A percentile compares a stretch with the other conserved stretches of the same genome.
Conservation (phyloP, 2,113 vertebrate species). For the Brachionichthys hirsutus region DNA sequence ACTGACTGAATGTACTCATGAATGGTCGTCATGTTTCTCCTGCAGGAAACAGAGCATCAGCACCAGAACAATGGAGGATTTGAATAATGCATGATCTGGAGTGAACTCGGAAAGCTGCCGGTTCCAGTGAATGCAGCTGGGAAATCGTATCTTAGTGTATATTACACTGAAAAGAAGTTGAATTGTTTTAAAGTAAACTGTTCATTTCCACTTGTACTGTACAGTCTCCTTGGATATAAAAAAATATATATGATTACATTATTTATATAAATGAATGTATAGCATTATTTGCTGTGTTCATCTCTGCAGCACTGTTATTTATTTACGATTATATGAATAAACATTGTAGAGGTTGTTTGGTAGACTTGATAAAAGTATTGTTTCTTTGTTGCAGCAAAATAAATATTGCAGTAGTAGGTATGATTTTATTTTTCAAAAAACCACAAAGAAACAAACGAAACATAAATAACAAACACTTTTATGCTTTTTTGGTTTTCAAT, state of each 20-base stretch:
- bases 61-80: constrained; percentile 66
- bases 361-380: constrained; percentile 13
- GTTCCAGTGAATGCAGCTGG: constrained; percentile 71
- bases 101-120: constrained; percentile 36
- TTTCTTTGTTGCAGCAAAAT: constrained; percentile 9
- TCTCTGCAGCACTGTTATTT: constrained; percentile 67
- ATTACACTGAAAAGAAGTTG: constrained; percentile 77
- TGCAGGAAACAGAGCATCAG: constrained; percentile 72
- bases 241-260: constrained; percentile 59
- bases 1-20: background rate
- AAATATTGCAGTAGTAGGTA: background rate
- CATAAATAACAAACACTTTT: background rate
- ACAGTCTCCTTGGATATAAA: constrained; percentile 59
- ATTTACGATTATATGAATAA: constrained; percentile 70
- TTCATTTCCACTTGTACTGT: constrained; percentile 73
- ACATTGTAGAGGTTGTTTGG: constrained; percentile 56
- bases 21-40: constrained; percentile 22
- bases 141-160: constrained; percentile 77
- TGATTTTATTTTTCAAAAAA: constrained; percentile 15
- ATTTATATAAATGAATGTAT: constrained; percentile 79
- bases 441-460: background rate
- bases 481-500: background rate
- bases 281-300: constrained; percentile 69
- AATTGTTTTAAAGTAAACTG: constrained; percentile 73
- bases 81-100: constrained; percentile 59